A percentile compares a stretch with the other conserved stretches of the same genome.
Evolutionary conservation across 2,113 vertebrate genomes (phyloP).

Genomic region (Capricornis sumatraensis): DNA sequence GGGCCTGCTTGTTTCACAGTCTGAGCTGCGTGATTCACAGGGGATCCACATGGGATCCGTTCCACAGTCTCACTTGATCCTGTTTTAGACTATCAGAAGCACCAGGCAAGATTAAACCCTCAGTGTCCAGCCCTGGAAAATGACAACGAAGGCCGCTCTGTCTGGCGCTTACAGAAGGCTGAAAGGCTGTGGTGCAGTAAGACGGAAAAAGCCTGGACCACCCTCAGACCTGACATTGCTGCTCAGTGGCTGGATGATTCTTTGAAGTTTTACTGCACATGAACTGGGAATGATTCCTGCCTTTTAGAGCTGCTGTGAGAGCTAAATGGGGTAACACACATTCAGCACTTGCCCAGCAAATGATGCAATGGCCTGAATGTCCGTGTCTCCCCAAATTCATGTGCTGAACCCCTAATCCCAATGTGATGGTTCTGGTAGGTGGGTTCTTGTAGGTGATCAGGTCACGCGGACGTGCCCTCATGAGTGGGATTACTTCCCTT

Average conservation of each 20-base stretch:
- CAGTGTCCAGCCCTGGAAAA: background rate
- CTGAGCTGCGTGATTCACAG: background rate
- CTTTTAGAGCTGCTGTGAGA: background rate
- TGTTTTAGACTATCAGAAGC: background rate
- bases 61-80: background rate
- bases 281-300: background rate
- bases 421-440: background rate
- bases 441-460: background rate
- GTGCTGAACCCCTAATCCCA: background rate
- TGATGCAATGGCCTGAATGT: background rate
- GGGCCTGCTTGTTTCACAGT: background rate
- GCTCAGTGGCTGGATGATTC: background rate
- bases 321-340: background rate
- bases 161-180: background rate
- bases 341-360: no score
- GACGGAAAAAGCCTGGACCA: background rate
- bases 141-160: background rate
- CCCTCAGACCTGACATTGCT: background rate
- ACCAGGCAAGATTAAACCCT: background rate
- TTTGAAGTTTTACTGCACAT: accelerated
- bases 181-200: accelerated
- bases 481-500: background rate
- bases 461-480: no score
- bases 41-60: no score
- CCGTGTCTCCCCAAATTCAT: background rate